Percentiles rank a stretch among this genome's conserved stretches.
These are phyloP conservation scores for Nothoprocta perdicaria DNA, from an alignment of 2,113 vertebrate genomes.

Conservation along the genomic window DNA sequence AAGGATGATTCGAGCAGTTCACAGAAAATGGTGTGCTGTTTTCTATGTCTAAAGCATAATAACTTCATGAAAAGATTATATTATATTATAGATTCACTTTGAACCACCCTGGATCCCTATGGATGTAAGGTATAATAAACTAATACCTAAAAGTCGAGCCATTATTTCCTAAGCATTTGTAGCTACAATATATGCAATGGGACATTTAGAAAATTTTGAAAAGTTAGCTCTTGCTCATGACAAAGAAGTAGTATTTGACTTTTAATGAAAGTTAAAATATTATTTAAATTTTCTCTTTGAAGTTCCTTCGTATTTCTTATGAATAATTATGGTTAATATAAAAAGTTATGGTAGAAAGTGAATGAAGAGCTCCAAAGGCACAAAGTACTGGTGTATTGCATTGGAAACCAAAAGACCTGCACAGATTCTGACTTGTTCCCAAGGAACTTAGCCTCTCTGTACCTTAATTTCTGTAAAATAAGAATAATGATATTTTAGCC, in stretches of 20 bases:
- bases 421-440: not conserved
- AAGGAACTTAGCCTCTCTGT: not conserved
- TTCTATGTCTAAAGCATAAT: not conserved
- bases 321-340: not conserved
- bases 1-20: not conserved
- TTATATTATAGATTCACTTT: not conserved
- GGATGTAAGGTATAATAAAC: not conserved
- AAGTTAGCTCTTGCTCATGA: not conserved
- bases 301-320: not conserved
- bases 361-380: not conserved
- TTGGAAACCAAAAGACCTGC: not conserved
- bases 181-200: rapidly evolving
- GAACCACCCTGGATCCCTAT: not conserved
- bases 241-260: not conserved
- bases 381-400: not conserved
- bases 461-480: not conserved
- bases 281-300: not conserved
- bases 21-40: not conserved
- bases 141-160: not conserved
- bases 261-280: not conserved
- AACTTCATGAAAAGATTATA: not conserved
- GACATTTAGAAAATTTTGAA: not conserved
- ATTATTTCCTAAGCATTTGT: not conserved
- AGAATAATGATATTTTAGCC: not conserved
- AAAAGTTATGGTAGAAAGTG: not conserved